Base-by-base conservation (phyloP, 2,888 invertebrate species). In the Cylloceria caligata region DNA sequence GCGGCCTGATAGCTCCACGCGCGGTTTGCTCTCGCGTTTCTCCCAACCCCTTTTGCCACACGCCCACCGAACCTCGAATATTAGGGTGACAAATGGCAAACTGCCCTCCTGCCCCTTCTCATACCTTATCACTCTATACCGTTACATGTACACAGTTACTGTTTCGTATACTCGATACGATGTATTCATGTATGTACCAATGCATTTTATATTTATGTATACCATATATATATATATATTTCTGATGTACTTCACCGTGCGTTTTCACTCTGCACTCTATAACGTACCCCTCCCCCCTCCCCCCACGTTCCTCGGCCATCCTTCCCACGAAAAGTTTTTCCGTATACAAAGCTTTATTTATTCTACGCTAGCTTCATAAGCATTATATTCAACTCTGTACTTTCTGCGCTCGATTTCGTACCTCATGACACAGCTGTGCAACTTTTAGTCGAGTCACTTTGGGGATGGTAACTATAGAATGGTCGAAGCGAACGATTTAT, bases 1-100 rank as follows among this genome's bases (percentile, higher is more conserved):
- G 19, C 19, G 21, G 49, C 65, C 52, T 52, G 60, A 74, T 65
- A 64, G 30, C 34, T 42, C 39, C 57, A n/a, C 55, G 5, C 57
- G 30, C 24, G 11, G 27, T 49, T 68, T 49, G 13, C 21, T 21
- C 68, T 9, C 49, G 19, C 65, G 27, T 27, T 65, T 47, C 36
- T 39, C 27, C 57, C 74, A 55, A 36, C 55, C 69, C 69, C 69
- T 71, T 71, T 27, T 16, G 55, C 69, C 55, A 57, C 69, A 52
- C 68, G 68, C 68, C 52, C 39, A 52, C 42, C 69, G 42, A 55
- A 57, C 55, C 47, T n/a, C 24, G 76, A 73, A 83, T 81, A 84
- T 86, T 85, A 85, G 73, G 69, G 75, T 85, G 84, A 86, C 86
- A 85, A 85, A 86, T 84, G 85, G 81, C 84, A 69, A 69, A 27